Evolutionary conservation across 2,797 vertebrate species (phyloP).

Genomic region (Periparus ater): DNA sequence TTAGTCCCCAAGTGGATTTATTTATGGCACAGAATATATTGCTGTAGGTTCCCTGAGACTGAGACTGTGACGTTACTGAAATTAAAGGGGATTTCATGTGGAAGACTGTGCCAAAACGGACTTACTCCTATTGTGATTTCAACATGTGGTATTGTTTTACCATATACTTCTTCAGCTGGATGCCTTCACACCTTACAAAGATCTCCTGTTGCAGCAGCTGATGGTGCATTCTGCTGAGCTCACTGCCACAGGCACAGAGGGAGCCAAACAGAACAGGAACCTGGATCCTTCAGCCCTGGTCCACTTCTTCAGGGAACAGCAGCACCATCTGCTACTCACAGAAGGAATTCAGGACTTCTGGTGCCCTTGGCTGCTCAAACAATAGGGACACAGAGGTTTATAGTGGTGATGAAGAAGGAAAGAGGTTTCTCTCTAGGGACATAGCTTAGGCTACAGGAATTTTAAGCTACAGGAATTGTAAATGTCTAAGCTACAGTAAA

Average conservation of each 20-base stretch:
- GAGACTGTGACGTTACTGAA: slow-evolving; percentile 61
- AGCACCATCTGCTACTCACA: not conserved
- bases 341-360: not conserved
- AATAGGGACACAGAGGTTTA: not conserved
- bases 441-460: not conserved
- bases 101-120: slow-evolving; percentile 35
- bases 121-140: slow-evolving; percentile 60
- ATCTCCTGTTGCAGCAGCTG: slow-evolving; percentile 24
- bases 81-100: slow-evolving; percentile 59
- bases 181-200: slow-evolving; percentile 58
- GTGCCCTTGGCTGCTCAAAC: not conserved
- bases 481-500: not conserved
- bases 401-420: not conserved
- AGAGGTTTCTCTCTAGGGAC: not conserved
- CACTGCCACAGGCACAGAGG: not conserved
- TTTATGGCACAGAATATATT: slow-evolving; percentile 72
- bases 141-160: slow-evolving; percentile 65
- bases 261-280: not conserved
- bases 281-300: not conserved
- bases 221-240: slow-evolving; percentile 16
- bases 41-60: slow-evolving; percentile 50
- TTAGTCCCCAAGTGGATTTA: slow-evolving; percentile 64
- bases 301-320: not conserved
- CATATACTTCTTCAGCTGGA: slow-evolving; percentile 27
- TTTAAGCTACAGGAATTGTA: too few relatives aligned